A percentile compares a stretch with the other conserved stretches of the same genome.
phyloP scores from a whole-genome alignment of 2,797 vertebrate genomes.

The Chaenodraco wilsoni region DNA sequence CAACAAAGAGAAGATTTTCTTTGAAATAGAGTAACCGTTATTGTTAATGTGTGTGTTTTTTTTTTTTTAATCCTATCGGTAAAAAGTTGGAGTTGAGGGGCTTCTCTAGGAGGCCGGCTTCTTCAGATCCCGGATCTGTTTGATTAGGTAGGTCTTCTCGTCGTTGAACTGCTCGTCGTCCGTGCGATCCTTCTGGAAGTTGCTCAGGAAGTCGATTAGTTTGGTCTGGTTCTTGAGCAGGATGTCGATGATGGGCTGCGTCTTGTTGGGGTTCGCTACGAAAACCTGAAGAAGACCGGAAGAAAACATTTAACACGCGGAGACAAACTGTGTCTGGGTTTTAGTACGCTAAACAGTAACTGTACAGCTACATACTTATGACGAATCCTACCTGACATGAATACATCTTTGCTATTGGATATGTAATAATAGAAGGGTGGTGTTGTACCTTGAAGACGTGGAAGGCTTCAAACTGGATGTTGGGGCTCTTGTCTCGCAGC shows the following conservation, averaged over 20 bases:
- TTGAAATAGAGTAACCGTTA: constrained; percentile 76
- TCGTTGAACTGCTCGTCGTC: constrained; percentile 97
- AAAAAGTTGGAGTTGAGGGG: constrained; percentile 69
- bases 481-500: constrained; percentile 94
- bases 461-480: constrained; percentile 98
- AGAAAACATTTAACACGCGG: too few relatives aligned
- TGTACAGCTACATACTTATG: too few relatives aligned
- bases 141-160: constrained; percentile 97
- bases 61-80: constrained; percentile 72
- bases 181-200: constrained; percentile 95
- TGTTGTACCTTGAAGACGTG: constrained; percentile 94
- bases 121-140: constrained; percentile 97
- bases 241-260: constrained; percentile 95
- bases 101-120: constrained; percentile 87
- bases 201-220: constrained; percentile 96
- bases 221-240: constrained; percentile 98
- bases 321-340: too few relatives aligned
- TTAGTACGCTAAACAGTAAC: too few relatives aligned
- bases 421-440: too few relatives aligned
- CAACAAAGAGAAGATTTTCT: constrained; percentile 64
- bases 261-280: constrained; percentile 97
- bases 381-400: too few relatives aligned
- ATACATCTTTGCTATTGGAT: too few relatives aligned
- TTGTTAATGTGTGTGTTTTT: constrained; percentile 63
- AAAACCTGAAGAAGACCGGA: constrained; percentile 86